A percentile compares a stretch with the other conserved stretches of the same genome.
phyloP scores from a whole-genome alignment of 1,140 invertebrate genomes.

The Meloidogyne exigua region DNA sequence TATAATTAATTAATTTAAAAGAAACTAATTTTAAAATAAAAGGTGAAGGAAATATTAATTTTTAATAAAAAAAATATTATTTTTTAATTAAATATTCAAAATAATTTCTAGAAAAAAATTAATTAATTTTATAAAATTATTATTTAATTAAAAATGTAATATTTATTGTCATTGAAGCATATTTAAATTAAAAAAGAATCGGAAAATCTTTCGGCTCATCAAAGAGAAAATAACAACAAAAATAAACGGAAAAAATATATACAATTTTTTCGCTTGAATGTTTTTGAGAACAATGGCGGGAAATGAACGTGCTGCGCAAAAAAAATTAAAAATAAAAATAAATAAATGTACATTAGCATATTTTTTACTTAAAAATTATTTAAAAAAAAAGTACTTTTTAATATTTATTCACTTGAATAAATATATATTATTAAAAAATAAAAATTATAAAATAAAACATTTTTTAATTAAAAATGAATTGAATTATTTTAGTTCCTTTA shows the following conservation, averaged over 20 bases:
- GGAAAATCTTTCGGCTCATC: not conserved
- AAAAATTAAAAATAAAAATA: not conserved
- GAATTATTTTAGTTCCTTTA: too few relatives aligned
- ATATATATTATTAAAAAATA: too few relatives aligned
- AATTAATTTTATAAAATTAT: too few relatives aligned
- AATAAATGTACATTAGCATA: not conserved
- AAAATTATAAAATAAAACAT: too few relatives aligned
- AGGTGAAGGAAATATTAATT: too few relatives aligned
- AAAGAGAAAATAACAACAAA: not conserved
- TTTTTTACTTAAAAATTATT: not conserved
- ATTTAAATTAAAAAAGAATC: not conserved
- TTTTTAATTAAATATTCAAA: too few relatives aligned
- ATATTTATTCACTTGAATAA: too few relatives aligned
- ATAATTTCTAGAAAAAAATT: too few relatives aligned
- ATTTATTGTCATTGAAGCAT: not conserved
- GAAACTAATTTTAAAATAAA: too few relatives aligned
- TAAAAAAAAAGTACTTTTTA: not conserved
- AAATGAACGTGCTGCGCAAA: not conserved
- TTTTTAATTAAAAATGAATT: too few relatives aligned
- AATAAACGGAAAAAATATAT: not conserved
- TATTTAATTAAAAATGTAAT: not conserved
- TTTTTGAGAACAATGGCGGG: not conserved
- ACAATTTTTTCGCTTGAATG: not conserved
- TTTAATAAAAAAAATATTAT: too few relatives aligned
- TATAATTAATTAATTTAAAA: too few relatives aligned